phyloP scores from a whole-genome alignment of 1,140 invertebrate genomes.

The Sitobion miscanthi region DNA sequence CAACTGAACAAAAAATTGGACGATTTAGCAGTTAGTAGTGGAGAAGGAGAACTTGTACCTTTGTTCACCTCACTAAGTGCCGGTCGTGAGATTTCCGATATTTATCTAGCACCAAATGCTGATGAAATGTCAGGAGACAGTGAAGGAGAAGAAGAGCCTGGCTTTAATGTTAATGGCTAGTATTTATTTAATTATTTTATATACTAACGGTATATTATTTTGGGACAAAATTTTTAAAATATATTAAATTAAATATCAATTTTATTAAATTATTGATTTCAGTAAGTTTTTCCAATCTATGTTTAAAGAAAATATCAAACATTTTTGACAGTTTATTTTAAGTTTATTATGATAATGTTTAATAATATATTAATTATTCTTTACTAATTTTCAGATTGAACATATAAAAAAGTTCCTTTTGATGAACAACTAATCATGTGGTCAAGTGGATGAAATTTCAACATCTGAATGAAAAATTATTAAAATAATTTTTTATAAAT shows the following conservation, averaged over 20 bases:
- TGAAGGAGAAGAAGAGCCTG: conserved; percentile 68
- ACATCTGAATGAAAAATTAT: background rate
- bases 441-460: background rate
- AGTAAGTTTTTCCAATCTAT: background rate
- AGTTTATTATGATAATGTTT: background rate
- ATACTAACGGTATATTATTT: background rate
- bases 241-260: no score
- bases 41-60: conserved; percentile 61
- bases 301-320: background rate
- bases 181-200: background rate
- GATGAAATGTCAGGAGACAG: conserved; percentile 78
- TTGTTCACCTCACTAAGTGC: conserved; percentile 66
- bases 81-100: conserved; percentile 70
- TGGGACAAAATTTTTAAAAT: background rate
- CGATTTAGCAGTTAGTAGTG: conserved; percentile 52
- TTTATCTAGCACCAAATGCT: conserved; percentile 73
- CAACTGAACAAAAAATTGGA: conserved; percentile 29
- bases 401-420: background rate
- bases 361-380: background rate
- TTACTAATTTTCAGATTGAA: conserved; percentile 36
- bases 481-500: background rate
- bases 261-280: no score
- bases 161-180: conserved; percentile 21
- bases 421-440: background rate
- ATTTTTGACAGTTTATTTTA: background rate